These are phyloP conservation scores for Erinaceus europaeus DNA, from an alignment of 2,113 vertebrate genomes.

Conservation along the genomic window DNA sequence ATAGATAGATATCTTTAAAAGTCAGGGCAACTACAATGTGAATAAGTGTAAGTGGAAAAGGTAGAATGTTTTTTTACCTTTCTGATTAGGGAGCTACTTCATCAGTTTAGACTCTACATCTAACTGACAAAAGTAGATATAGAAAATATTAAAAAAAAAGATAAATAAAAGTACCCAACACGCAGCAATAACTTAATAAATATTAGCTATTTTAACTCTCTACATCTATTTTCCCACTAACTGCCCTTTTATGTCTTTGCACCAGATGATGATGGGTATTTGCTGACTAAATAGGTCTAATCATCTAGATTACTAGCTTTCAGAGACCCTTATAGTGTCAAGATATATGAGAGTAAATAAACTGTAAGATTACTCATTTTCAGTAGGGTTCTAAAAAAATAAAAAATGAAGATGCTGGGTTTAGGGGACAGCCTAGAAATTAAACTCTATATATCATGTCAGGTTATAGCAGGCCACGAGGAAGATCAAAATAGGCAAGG, in stretches of 20 bases:
- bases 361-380: neutral
- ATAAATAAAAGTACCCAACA: neutral
- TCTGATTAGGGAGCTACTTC: neutral
- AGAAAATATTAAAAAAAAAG: neutral
- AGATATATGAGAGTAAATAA: neutral
- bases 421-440: neutral
- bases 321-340: neutral
- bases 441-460: neutral
- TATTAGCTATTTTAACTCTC: neutral
- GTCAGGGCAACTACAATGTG: neutral
- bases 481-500: neutral
- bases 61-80: too few species aligned
- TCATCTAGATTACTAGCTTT: neutral
- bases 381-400: conserved; percentile 22
- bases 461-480: neutral
- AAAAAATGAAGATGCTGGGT: neutral
- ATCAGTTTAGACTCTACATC: neutral
- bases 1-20: neutral
- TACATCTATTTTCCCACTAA: neutral
- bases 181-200: conserved; percentile 4
- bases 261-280: neutral
- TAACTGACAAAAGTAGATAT: neutral
- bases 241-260: neutral
- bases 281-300: neutral
- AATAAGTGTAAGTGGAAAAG: neutral